Evolutionary conservation across 2,888 invertebrate species (phyloP).

Genomic region (Rhagophthalmus giganteus): DNA sequence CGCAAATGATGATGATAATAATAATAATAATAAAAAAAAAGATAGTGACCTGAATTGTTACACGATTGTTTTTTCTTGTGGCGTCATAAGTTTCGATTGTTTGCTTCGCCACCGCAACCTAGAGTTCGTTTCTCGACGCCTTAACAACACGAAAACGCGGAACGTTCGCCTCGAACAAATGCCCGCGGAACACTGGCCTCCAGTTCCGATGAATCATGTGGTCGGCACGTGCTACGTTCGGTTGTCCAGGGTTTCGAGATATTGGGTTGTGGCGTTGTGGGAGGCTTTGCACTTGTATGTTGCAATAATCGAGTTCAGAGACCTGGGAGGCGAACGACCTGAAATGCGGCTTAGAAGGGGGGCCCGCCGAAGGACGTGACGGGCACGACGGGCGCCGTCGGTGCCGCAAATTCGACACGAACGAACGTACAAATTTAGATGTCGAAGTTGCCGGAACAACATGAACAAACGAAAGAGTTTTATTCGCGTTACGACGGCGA

Average conservation of each 20-base stretch:
- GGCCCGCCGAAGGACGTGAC: background rate
- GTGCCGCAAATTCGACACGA: conserved; percentile 20
- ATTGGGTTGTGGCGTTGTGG: conserved; percentile 25
- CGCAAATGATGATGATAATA: background rate
- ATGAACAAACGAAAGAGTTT: too few species aligned
- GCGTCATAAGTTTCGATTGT: background rate
- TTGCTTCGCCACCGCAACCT: too few species aligned
- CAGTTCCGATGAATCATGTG: conserved; percentile 23
- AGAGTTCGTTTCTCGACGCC: too few species aligned
- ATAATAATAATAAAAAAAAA: too few species aligned
- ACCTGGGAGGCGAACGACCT: conserved; percentile 33
- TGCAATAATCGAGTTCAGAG: conserved; percentile 15
- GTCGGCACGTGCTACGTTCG: conserved; percentile 23
- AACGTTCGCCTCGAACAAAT: conserved; percentile 5
- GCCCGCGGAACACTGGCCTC: conserved; percentile 14
- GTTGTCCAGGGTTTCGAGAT: conserved; percentile 23
- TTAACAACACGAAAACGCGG: too few species aligned
- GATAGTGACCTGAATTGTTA: too few species aligned
- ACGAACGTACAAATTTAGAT: too few species aligned
- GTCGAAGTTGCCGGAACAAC: too few species aligned
- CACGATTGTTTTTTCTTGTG: background rate
- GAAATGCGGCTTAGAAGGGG: conserved; percentile 24
- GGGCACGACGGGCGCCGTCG: background rate
- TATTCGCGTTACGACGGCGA: conserved; percentile 5
- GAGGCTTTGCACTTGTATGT: conserved; percentile 23